Conservation (phyloP, 2,888 invertebrate genomes). For the Apamea epomidion region DNA sequence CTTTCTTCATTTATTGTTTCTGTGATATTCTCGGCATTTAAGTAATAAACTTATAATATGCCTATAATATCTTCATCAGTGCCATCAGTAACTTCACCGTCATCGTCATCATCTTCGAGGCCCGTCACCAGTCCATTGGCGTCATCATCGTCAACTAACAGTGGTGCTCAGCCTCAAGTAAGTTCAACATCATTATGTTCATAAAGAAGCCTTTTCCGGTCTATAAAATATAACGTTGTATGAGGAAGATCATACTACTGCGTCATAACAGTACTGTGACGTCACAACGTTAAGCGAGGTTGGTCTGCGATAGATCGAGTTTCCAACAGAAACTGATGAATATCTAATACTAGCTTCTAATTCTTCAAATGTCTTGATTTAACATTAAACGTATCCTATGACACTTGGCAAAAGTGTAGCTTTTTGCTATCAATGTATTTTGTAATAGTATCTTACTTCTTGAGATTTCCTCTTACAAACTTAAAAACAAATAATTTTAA, state of each 20-base stretch:
- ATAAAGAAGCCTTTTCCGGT: not conserved
- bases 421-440: too few species aligned
- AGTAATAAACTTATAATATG: not conserved
- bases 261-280: not conserved
- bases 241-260: not conserved
- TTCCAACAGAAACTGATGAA: not conserved
- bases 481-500: too few species aligned
- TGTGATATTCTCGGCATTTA: accelerated
- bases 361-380: too few species aligned
- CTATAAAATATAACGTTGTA: not conserved
- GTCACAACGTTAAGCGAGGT: not conserved
- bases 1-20: not conserved
- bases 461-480: too few species aligned
- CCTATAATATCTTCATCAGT: constrained; percentile 58
- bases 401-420: too few species aligned
- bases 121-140: constrained; percentile 81
- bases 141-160: constrained; percentile 80
- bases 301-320: not conserved
- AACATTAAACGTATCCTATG: too few species aligned
- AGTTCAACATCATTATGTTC: constrained; percentile 57
- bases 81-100: constrained; percentile 78
- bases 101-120: constrained; percentile 82
- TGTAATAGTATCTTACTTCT: not conserved
- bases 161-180: constrained; percentile 87
- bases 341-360: not conserved